Percentiles rank a stretch among this genome's conserved stretches.
These are phyloP conservation scores for Chrysina gloriosa DNA, from an alignment of 2,888 invertebrate species.

Conservation along the genomic window DNA sequence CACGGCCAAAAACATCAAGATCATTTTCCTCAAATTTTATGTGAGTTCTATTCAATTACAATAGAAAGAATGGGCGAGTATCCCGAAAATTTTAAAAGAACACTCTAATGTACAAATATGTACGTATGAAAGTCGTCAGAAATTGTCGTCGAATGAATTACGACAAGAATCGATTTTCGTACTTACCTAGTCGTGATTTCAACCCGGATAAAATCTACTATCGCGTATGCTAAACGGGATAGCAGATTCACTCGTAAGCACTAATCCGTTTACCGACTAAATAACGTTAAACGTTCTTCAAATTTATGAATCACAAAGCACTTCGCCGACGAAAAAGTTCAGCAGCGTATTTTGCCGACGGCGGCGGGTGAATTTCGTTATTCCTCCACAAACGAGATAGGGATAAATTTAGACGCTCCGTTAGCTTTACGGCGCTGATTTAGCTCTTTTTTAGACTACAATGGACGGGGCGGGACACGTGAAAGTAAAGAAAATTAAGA, in stretches of 20 bases:
- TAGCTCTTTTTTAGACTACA: conserved; percentile 9
- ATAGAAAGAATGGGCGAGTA: no score
- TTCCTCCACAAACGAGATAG: conserved; percentile 30
- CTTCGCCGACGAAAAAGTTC: conserved; percentile 15
- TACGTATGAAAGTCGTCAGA: no score
- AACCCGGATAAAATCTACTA: no score
- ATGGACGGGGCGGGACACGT: neutral
- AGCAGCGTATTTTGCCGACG: conserved; percentile 17
- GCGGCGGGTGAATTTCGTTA: conserved; percentile 32
- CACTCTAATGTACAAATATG: no score
- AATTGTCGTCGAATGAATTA: no score
- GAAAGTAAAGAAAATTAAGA: conserved; percentile 4
- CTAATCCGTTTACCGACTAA: neutral
- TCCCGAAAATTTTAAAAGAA: no score
- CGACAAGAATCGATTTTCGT: no score
- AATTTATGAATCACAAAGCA: conserved; percentile 30
- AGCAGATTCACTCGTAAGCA: conserved; percentile 9
- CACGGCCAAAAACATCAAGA: no score
- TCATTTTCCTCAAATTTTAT: no score
- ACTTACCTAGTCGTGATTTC: no score
- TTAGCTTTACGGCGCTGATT: conserved; percentile 32
- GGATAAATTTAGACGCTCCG: conserved; percentile 36
- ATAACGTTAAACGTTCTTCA: conserved; percentile 17
- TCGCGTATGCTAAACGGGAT: no score
- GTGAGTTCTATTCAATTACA: no score